Percentiles rank a stretch among this genome's conserved stretches.
Evolutionary conservation across 2,797 vertebrate genomes (phyloP).

Genomic region (Luscinia megarhynchos): DNA sequence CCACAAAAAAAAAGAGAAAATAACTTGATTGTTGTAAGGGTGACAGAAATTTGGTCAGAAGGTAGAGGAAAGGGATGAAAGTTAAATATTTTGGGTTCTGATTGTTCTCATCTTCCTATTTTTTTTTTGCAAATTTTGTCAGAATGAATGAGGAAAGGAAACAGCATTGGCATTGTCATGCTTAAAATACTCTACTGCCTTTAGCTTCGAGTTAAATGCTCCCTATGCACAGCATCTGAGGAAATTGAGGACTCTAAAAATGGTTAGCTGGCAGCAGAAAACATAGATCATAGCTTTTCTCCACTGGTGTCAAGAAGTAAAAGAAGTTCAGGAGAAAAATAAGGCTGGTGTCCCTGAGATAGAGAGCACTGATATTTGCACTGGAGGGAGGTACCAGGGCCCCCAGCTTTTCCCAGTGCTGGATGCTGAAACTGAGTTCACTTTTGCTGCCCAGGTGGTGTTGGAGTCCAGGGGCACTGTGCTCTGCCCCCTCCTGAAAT

Average conservation of each 20-base stretch:
- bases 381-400: neutral
- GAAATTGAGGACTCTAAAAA: neutral
- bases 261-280: neutral
- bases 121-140: neutral
- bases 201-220: neutral
- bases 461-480: rapidly evolving
- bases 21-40: neutral
- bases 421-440: neutral
- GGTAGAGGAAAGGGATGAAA: neutral
- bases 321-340: neutral
- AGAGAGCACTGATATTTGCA: neutral
- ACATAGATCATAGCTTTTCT: neutral
- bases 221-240: neutral
- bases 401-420: rapidly evolving
- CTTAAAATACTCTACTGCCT: neutral
- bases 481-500: neutral
- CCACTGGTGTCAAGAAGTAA: neutral
- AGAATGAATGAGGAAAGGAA: neutral
- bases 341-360: neutral
- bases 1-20: neutral
- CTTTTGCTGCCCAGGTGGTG: neutral
- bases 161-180: neutral
- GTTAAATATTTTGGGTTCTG: neutral
- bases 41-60: neutral
- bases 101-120: neutral